These are phyloP conservation scores for Portunus trituberculatus DNA, from an alignment of 1,140 invertebrate species.

Conservation along the genomic window DNA sequence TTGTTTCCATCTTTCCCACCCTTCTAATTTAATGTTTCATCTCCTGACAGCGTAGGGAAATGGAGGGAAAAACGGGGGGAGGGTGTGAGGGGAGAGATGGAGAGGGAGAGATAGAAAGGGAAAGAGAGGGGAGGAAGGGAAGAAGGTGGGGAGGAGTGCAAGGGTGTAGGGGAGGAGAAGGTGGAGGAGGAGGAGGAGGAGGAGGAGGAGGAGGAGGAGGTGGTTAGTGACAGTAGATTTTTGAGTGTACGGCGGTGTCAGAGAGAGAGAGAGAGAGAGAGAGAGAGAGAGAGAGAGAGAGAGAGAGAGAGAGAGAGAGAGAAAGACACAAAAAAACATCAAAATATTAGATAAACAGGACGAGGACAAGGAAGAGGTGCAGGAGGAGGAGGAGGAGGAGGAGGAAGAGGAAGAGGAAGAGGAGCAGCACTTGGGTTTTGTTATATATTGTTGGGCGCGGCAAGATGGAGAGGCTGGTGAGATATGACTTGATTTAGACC, in stretches of 20 bases:
- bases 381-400: constrained; percentile 16
- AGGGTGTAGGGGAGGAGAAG: neutral
- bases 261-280: neutral
- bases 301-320: too few relatives aligned
- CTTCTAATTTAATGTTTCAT: constrained; percentile 12
- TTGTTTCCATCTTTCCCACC: constrained; percentile 12
- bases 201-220: too few relatives aligned
- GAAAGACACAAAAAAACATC: too few relatives aligned
- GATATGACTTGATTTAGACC: neutral
- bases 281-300: constrained; percentile 10
- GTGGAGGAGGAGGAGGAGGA: neutral
- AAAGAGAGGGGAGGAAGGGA: neutral
- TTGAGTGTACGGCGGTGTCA: too few relatives aligned
- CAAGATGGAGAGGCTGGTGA: too few relatives aligned
- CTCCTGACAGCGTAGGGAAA: constrained; percentile 8
- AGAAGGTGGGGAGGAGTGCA: neutral
- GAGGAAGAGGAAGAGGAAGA: neutral
- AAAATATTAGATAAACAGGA: too few relatives aligned
- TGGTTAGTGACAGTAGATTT: too few relatives aligned
- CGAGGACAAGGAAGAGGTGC: neutral
- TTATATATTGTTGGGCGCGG: too few relatives aligned
- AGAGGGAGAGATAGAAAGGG: neutral
- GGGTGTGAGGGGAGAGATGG: neutral
- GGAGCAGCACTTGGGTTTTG: neutral
- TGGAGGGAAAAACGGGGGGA: neutral